Conservation (phyloP, 2,888 invertebrate species). For the Gymnosoma rotundatum region DNA sequence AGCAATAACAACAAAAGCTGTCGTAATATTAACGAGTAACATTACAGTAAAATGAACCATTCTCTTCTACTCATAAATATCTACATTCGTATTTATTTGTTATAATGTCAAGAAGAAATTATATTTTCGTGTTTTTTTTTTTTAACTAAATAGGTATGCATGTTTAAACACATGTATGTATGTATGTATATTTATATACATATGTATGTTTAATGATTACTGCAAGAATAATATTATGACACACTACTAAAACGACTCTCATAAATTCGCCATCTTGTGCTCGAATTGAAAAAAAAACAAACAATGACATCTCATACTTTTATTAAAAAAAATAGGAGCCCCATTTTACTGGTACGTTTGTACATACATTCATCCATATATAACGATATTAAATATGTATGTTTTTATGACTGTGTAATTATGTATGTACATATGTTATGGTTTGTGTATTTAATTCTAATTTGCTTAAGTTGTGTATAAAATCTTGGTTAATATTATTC, state of each 20-base stretch:
- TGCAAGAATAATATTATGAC: background rate
- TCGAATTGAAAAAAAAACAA: background rate
- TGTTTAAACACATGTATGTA: too few species aligned
- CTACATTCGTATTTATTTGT: conserved; percentile 8
- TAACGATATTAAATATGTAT: too few species aligned
- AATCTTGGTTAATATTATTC: too few species aligned
- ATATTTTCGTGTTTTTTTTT: background rate
- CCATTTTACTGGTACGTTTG: too few species aligned
- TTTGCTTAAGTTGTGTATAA: too few species aligned
- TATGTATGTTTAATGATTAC: background rate
- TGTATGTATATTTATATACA: background rate
- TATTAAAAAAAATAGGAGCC: too few species aligned
- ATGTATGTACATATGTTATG: too few species aligned
- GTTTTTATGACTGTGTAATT: too few species aligned
- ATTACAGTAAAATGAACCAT: background rate
- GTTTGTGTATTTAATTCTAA: too few species aligned
- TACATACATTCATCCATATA: too few species aligned
- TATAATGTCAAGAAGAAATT: conserved; percentile 23
- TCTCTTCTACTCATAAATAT: background rate
- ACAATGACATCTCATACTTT: too few species aligned
- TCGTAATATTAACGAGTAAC: background rate
- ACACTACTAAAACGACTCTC: conserved; percentile 5
- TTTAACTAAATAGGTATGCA: background rate
- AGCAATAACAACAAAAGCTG: background rate
- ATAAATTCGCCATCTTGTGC: conserved; percentile 56